Evolutionary conservation across 2,888 invertebrate genomes (phyloP).

Genomic region (Sphinx pinastri): DNA sequence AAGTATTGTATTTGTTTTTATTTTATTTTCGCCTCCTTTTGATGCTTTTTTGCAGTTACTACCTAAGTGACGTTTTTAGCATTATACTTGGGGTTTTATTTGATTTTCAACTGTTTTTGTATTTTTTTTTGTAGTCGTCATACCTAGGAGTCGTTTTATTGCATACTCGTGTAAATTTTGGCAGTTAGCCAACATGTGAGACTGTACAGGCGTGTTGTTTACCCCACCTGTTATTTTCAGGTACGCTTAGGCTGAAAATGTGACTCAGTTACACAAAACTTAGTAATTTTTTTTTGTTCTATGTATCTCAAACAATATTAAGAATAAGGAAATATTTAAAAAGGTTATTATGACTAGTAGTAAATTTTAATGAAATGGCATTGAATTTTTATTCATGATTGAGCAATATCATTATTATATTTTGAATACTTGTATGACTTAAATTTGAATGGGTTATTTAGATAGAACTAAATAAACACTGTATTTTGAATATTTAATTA

Average conservation of each 20-base stretch:
- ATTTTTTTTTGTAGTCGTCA: no score
- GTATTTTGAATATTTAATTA: no score
- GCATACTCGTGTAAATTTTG: slow-evolving; percentile 38
- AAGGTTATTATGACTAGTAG: no score
- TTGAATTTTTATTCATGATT: background rate
- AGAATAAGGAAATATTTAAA: no score
- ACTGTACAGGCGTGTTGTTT: slow-evolving; percentile 53
- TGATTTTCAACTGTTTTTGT: no score
- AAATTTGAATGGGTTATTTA: no score
- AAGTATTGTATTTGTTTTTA: background rate
- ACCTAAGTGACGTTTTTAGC: no score
- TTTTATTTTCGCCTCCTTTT: background rate
- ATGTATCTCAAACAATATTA: no score
- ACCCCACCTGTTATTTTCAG: slow-evolving; percentile 66
- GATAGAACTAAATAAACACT: no score
- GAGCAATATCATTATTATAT: background rate
- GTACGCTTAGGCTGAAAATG: slow-evolving; percentile 53
- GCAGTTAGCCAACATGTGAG: slow-evolving; percentile 51
- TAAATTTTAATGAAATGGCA: background rate
- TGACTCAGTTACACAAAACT: slow-evolving; percentile 41
- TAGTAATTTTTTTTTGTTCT: no score
- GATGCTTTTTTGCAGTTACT: no score
- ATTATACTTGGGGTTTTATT: no score
- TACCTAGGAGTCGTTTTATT: background rate
- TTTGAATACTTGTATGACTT: background rate